phyloP scores from a whole-genome alignment of 1,140 invertebrate genomes.

The Nephotettix cincticeps region DNA sequence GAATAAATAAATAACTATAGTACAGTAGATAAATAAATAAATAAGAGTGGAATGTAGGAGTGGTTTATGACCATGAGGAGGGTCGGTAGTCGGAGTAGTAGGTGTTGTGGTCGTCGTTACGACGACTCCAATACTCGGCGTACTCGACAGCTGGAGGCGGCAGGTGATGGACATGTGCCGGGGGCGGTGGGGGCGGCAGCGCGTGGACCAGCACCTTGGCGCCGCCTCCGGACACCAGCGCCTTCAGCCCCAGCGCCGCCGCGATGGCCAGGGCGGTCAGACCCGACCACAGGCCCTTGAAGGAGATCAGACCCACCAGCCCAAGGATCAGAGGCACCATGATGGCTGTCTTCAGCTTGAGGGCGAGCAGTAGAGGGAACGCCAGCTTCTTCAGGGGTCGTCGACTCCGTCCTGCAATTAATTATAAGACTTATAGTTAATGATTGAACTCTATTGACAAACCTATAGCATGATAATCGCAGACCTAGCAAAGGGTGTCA shows the following conservation, averaged over 20 bases:
- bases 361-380: constrained; percentile 58
- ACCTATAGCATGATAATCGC: too few relatives aligned
- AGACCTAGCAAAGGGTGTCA: too few relatives aligned
- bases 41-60: neutral
- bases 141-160: constrained; percentile 9
- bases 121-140: constrained; percentile 27
- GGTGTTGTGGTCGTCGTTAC: neutral
- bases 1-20: neutral
- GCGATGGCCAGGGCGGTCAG: constrained; percentile 61
- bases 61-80: neutral
- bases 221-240: constrained; percentile 49
- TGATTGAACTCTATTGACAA: too few relatives aligned
- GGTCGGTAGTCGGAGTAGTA: constrained; percentile 3
- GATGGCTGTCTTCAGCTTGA: constrained; percentile 63
- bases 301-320: constrained; percentile 58
- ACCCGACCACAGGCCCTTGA: constrained; percentile 63
- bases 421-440: too few relatives aligned
- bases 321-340: constrained; percentile 62
- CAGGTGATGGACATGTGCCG: constrained; percentile 9
- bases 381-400: constrained; percentile 60
- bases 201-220: constrained; percentile 38
- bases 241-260: constrained; percentile 53
- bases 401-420: constrained; percentile 39
- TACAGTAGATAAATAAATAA: neutral
- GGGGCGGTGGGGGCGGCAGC: neutral